Evolutionary conservation across 2,888 invertebrate genomes (phyloP).

Genomic region (Drosophila niveifrons): DNA sequence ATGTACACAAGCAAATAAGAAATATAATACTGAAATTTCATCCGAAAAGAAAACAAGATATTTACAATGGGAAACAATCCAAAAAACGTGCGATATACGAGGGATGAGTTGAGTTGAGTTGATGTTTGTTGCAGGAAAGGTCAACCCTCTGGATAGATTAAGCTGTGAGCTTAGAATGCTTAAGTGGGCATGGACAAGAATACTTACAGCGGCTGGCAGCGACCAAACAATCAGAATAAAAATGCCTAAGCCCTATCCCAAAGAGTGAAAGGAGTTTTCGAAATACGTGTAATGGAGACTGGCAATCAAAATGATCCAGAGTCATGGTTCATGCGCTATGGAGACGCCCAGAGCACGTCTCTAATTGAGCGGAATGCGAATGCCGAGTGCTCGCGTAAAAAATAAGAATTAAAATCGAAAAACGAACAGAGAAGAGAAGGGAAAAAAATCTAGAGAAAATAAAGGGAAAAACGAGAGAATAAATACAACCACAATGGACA

Average conservation of each 20-base stretch:
- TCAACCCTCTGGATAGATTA: conserved; percentile 71
- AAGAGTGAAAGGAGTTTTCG: conserved; percentile 37
- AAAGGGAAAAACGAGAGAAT: conserved; percentile 12
- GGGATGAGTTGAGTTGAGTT: not conserved
- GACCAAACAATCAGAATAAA: conserved; percentile 41
- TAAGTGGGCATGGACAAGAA: conserved; percentile 71
- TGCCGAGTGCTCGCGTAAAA: conserved; percentile 56
- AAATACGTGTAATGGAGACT: conserved; percentile 43
- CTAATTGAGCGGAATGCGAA: conserved; percentile 69
- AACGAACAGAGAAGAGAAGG: not conserved
- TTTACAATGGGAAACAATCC: conserved; percentile 49
- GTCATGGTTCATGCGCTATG: conserved; percentile 52
- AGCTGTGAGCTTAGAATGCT: conserved; percentile 75
- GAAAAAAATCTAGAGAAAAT: conserved; percentile 22
- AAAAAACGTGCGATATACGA: conserved; percentile 46
- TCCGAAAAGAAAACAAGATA: conserved; percentile 31
- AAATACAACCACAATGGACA: conserved; percentile 59
- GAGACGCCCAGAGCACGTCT: conserved; percentile 54
- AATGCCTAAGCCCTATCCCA: conserved; percentile 65
- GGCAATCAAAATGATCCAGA: conserved; percentile 34
- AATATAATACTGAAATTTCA: not conserved
- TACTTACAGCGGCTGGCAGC: conserved; percentile 44
- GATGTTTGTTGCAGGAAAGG: conserved; percentile 41
- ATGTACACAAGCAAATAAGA: not conserved
- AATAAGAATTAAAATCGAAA: conserved; percentile 71